Evolutionary conservation across 2,888 invertebrate genomes (phyloP).

Genomic region (Leptothorax acervorum): DNA sequence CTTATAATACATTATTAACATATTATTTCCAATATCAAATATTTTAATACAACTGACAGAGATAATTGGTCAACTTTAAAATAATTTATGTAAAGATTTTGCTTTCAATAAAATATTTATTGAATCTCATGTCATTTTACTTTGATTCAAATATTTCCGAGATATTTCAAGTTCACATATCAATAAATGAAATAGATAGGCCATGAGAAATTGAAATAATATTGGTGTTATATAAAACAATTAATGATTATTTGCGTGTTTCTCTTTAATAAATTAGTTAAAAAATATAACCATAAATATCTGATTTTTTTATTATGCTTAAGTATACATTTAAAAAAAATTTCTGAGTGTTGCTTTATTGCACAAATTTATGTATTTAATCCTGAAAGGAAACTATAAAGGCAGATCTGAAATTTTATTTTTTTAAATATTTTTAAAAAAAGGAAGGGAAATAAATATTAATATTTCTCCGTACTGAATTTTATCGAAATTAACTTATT

Average conservation of each 20-base stretch:
- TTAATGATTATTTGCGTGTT: too few relatives aligned
- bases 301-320: too few relatives aligned
- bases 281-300: too few relatives aligned
- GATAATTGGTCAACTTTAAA: not conserved
- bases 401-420: not conserved
- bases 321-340: not conserved
- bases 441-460: too few relatives aligned
- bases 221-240: too few relatives aligned
- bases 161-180: too few relatives aligned
- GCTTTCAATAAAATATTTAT: not conserved
- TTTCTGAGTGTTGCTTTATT: not conserved
- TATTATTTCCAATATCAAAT: not conserved
- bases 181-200: too few relatives aligned
- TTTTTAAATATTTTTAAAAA: not conserved
- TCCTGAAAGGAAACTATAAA: not conserved
- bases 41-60: not conserved
- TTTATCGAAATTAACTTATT: not conserved
- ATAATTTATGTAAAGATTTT: not conserved
- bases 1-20: not conserved
- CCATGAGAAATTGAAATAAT: too few relatives aligned
- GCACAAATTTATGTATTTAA: not conserved
- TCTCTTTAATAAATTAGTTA: too few relatives aligned
- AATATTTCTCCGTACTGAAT: too few relatives aligned
- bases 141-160: not conserved
- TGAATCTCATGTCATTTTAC: not conserved